These are phyloP conservation scores for Eulithis testata DNA, from an alignment of 2,888 invertebrate genomes.

Conservation along the genomic window DNA sequence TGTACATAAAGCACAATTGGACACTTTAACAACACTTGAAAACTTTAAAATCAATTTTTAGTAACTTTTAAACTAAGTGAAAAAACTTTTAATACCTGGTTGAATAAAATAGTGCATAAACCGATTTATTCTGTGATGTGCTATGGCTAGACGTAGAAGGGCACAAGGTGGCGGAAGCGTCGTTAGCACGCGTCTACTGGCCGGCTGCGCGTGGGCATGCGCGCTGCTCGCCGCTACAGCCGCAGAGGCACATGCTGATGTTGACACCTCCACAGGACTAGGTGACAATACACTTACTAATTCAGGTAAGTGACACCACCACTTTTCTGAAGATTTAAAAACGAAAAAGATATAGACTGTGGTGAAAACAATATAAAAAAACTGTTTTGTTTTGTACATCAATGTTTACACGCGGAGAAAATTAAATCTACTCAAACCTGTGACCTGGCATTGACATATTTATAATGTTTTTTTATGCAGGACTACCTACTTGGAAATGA, in stretches of 20 bases:
- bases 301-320: constrained; percentile 62
- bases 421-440: background rate
- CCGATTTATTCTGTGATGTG: constrained; percentile 72
- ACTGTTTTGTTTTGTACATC: too few species aligned
- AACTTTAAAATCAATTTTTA: constrained; percentile 11
- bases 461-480: background rate
- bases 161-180: constrained; percentile 48
- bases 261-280: constrained; percentile 79
- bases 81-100: constrained; percentile 37
- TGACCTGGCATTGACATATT: background rate
- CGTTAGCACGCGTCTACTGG: constrained; percentile 53
- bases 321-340: background rate
- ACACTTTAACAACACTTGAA: constrained; percentile 10
- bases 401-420: background rate
- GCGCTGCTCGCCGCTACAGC: constrained; percentile 62
- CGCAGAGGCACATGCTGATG: constrained; percentile 68
- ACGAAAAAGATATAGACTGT: background rate
- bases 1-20: constrained; percentile 24
- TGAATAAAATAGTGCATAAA: constrained; percentile 41
- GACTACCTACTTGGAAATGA: background rate
- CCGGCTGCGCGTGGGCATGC: constrained; percentile 78
- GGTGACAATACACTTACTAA: constrained; percentile 79
- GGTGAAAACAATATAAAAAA: too few species aligned
- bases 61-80: background rate
- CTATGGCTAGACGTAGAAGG: constrained; percentile 69